Evolutionary conservation across 1,140 invertebrate species (phyloP).

Genomic region (Euwallacea fornicatus): DNA sequence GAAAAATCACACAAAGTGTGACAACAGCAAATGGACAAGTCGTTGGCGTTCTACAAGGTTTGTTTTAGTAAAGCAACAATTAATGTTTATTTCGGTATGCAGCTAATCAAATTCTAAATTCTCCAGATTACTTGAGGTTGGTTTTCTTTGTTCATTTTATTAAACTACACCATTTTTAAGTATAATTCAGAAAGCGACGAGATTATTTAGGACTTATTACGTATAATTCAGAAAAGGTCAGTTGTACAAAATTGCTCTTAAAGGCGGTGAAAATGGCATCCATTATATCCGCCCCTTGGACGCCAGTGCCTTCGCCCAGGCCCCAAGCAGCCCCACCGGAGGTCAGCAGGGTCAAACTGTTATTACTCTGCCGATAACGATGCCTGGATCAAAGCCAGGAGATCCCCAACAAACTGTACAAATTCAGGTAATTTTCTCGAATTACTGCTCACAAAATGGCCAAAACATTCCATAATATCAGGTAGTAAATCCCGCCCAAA

Average conservation of each 20-base stretch:
- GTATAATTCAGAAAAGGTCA: neutral
- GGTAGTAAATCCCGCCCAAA: slow-evolving; percentile 42
- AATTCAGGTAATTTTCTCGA: slow-evolving; percentile 63
- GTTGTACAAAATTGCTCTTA: slow-evolving; percentile 3
- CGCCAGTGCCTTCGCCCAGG: slow-evolving; percentile 59
- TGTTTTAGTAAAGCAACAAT: neutral
- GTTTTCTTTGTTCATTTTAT: neutral
- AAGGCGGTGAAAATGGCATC: slow-evolving; percentile 67
- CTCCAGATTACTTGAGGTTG: neutral
- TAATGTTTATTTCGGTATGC: too few relatives aligned
- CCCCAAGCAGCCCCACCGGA: slow-evolving; percentile 47
- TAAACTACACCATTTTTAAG: too few relatives aligned
- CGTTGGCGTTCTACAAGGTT: slow-evolving; percentile 50
- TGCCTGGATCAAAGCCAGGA: slow-evolving; percentile 73
- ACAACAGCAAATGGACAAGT: slow-evolving; percentile 59
- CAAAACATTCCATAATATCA: neutral
- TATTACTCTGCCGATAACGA: slow-evolving; percentile 72
- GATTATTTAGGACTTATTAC: too few relatives aligned
- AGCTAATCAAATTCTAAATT: too few relatives aligned
- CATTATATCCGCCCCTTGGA: slow-evolving; percentile 73
- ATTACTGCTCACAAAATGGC: neutral
- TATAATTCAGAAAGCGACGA: too few relatives aligned
- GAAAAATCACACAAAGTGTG: slow-evolving; percentile 66
- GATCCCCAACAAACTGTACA: slow-evolving; percentile 74
- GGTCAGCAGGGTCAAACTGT: slow-evolving; percentile 60